Evolutionary conservation across 2,113 vertebrate species (phyloP).

Genomic region (Halichoeres trimaculatus): DNA sequence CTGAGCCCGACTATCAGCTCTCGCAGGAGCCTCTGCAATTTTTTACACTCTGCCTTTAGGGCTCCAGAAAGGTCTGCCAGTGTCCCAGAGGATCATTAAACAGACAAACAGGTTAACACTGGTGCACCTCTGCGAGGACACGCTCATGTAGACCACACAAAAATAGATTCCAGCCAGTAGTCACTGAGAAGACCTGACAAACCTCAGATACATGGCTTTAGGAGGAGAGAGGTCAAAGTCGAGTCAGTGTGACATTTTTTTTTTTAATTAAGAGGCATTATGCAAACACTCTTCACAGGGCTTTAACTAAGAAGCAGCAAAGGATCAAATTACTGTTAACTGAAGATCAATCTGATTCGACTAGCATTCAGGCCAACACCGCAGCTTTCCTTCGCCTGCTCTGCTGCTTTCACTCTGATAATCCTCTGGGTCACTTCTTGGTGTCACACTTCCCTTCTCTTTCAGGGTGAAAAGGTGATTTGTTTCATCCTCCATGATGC

Average conservation of each 20-base stretch:
- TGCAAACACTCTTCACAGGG: not conserved
- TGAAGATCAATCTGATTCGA: slow-evolving; percentile 25
- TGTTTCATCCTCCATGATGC: slow-evolving; percentile 10
- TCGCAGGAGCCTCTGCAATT: slow-evolving; percentile 26
- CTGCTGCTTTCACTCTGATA: slow-evolving; percentile 6
- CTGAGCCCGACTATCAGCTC: slow-evolving; percentile 29
- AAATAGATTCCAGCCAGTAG: not conserved
- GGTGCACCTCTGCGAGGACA: not conserved
- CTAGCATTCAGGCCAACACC: not conserved
- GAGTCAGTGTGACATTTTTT: too few relatives aligned
- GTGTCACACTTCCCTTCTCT: not conserved
- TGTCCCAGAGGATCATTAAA: slow-evolving; percentile 16
- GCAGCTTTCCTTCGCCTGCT: not conserved
- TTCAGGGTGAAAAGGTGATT: slow-evolving; percentile 10
- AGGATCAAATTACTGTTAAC: slow-evolving; percentile 26
- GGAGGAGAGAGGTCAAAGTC: too few relatives aligned
- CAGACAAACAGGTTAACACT: slow-evolving; percentile 17
- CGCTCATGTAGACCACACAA: not conserved
- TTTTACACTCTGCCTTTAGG: slow-evolving; percentile 6
- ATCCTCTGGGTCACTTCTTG: slow-evolving; percentile 7
- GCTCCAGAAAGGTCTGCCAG: slow-evolving; percentile 19
- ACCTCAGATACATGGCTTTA: not conserved
- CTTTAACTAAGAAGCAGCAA: slow-evolving; percentile 26
- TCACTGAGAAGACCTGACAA: not conserved
- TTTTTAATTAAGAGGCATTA: too few relatives aligned